Evolutionary conservation across 2,888 invertebrate genomes (phyloP).

Genomic region (Hydrotaea diabolus): DNA sequence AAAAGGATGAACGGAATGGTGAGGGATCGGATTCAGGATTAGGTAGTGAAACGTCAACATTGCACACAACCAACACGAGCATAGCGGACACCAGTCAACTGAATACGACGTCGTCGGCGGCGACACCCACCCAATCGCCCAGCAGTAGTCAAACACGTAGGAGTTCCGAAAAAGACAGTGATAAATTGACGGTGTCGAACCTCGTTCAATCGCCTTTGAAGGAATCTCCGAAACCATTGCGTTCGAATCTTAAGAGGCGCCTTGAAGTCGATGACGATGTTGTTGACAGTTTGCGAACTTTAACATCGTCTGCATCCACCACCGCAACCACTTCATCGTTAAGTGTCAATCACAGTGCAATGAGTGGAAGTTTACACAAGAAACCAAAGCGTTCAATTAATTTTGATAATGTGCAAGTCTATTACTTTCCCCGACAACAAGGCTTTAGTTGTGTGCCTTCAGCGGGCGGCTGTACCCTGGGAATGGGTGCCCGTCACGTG

Average conservation of each 20-base stretch:
- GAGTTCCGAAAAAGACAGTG: constrained; percentile 30
- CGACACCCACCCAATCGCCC: constrained; percentile 39
- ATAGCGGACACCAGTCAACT: constrained; percentile 68
- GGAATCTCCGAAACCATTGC: constrained; percentile 43
- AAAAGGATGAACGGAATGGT: constrained; percentile 81
- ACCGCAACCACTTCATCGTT: constrained; percentile 8
- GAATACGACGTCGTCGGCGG: constrained; percentile 37
- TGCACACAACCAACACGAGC: constrained; percentile 71
- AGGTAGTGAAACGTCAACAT: constrained; percentile 85
- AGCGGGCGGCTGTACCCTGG: constrained; percentile 94
- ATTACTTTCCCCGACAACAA: constrained; percentile 95
- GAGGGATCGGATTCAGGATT: constrained; percentile 93
- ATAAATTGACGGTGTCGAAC: neutral
- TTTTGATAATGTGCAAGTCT: constrained; percentile 96
- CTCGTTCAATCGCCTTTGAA: constrained; percentile 39
- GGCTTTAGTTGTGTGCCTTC: constrained; percentile 96
- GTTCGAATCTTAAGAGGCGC: constrained; percentile 80
- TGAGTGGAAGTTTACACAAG: constrained; percentile 74
- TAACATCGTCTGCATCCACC: constrained; percentile 8
- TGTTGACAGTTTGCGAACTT: constrained; percentile 78
- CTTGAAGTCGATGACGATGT: constrained; percentile 85
- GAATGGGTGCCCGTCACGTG: constrained; percentile 90
- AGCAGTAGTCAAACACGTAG: constrained; percentile 29
- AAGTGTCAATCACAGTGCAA: constrained; percentile 24
- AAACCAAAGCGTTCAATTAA: constrained; percentile 91